phyloP scores from a whole-genome alignment of 2,797 vertebrate species.

The Amazona ochrocephala region DNA sequence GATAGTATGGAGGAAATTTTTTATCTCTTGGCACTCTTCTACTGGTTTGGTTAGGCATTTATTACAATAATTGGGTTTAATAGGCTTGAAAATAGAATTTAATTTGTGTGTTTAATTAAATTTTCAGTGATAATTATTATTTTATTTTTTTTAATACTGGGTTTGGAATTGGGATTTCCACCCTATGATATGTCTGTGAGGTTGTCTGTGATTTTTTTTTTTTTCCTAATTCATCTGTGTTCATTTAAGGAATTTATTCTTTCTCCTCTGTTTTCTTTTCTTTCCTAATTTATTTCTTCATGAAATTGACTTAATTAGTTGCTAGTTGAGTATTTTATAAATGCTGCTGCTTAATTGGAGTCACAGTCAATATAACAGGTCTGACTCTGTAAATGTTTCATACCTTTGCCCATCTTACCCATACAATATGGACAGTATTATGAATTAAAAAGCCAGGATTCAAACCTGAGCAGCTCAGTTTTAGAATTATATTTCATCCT shows the following conservation, averaged over 20 bases:
- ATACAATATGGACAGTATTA: not conserved
- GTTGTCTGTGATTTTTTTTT: not conserved
- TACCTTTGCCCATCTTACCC: not conserved
- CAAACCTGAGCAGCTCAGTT: not conserved
- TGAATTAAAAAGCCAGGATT: not conserved
- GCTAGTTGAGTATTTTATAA: not conserved
- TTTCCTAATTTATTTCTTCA: conserved; percentile 13
- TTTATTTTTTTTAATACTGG: not conserved
- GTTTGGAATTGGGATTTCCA: not conserved
- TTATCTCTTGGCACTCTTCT: not conserved
- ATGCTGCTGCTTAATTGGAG: not conserved
- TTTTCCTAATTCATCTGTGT: not conserved
- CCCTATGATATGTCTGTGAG: not conserved
- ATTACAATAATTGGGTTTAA: not conserved
- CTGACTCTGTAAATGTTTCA: not conserved
- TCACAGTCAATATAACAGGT: not conserved
- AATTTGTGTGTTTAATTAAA: not conserved
- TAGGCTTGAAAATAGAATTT: not conserved
- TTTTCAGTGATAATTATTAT: not conserved
- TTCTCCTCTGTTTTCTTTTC: not conserved
- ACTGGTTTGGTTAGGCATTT: not conserved
- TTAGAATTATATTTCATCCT: not conserved
- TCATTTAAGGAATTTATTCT: not conserved
- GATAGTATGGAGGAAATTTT: not conserved
- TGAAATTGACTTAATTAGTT: not conserved